phyloP scores from a whole-genome alignment of 2,888 invertebrate genomes.

The Synergus laeviventris region DNA sequence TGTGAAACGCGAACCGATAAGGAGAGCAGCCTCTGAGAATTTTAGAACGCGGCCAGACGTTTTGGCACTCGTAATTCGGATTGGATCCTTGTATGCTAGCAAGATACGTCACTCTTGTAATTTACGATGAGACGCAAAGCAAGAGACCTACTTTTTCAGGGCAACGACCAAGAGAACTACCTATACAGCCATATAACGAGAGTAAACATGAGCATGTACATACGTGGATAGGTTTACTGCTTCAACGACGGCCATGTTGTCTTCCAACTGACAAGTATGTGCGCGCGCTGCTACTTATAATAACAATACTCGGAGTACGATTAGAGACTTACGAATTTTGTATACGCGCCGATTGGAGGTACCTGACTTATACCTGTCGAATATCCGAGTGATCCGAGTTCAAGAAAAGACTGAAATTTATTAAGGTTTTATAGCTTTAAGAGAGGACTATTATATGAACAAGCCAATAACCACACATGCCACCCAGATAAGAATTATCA shows the following conservation, averaged over 20 bases:
- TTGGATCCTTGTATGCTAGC: constrained; percentile 26
- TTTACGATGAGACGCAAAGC: constrained; percentile 33
- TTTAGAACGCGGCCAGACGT: constrained; percentile 25
- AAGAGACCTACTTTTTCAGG: constrained; percentile 50
- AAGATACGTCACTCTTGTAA: constrained; percentile 28
- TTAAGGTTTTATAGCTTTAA: not conserved
- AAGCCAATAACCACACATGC: not conserved
- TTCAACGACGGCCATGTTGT: constrained; percentile 54
- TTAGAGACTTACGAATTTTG: not conserved
- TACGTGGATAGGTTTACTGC: constrained; percentile 47
- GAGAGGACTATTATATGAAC: not conserved
- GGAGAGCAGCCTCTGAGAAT: constrained; percentile 14
- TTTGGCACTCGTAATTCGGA: constrained; percentile 37
- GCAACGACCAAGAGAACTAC: constrained; percentile 54
- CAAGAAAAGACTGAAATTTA: not conserved
- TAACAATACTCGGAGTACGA: not conserved
- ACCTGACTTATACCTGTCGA: no score
- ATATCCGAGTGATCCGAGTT: not conserved
- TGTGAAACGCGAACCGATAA: not conserved
- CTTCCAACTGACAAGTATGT: constrained; percentile 21
- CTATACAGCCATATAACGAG: constrained; percentile 3
- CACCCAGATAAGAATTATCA: not conserved
- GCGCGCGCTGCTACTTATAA: constrained; percentile 12
- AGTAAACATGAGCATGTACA: constrained; percentile 50
- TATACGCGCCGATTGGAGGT: no score